Conservation (phyloP, 1,140 invertebrate genomes). For the Achatina immaculata region DNA sequence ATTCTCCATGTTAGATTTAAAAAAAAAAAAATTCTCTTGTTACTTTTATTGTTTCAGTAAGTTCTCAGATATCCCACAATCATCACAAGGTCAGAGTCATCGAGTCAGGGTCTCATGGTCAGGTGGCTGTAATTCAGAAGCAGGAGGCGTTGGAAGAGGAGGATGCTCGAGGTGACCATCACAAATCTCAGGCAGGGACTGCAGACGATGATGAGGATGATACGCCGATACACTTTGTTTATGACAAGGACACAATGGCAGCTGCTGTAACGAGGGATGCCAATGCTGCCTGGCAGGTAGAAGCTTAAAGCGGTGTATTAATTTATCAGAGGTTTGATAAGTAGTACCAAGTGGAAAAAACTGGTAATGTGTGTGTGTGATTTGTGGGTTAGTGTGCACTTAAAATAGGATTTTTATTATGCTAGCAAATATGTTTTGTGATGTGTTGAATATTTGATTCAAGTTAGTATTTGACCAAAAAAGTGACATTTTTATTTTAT, state of each 20-base stretch:
- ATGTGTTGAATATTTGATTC: too few relatives aligned
- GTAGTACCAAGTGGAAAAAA: background rate
- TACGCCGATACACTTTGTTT: conserved; percentile 37
- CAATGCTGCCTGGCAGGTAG: conserved; percentile 36
- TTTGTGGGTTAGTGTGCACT: conserved; percentile 3
- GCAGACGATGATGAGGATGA: conserved; percentile 27
- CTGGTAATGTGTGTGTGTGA: background rate
- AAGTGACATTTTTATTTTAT: too few relatives aligned
- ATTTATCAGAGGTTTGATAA: background rate
- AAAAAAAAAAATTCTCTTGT: background rate
- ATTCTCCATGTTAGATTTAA: too few relatives aligned
- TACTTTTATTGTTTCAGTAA: background rate
- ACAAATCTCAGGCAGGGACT: background rate
- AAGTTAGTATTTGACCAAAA: too few relatives aligned
- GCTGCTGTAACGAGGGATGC: conserved; percentile 22
- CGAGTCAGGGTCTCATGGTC: background rate
- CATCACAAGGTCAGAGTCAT: conserved; percentile 12
- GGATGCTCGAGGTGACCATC: background rate
- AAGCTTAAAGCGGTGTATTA: too few relatives aligned
- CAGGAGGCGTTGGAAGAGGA: conserved; percentile 5
- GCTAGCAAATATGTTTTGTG: too few relatives aligned
- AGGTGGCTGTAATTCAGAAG: conserved; percentile 6
- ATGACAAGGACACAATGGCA: conserved; percentile 34
- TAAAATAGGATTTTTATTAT: too few relatives aligned
- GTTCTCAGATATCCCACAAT: background rate